Conservation (phyloP, 1,140 invertebrate species). For the Meloidogyne exigua region DNA sequence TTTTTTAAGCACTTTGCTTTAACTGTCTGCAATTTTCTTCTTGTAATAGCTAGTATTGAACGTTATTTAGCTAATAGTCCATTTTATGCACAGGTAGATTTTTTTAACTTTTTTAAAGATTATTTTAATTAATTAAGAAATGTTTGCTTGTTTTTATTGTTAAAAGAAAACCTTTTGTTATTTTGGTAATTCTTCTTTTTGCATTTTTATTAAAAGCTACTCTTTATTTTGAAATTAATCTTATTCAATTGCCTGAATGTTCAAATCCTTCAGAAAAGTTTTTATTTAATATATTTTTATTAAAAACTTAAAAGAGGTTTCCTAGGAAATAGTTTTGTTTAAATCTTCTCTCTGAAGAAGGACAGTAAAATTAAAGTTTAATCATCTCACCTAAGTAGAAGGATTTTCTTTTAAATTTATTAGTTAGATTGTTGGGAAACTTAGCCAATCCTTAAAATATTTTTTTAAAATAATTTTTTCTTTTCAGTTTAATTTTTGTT, state of each 20-base stretch:
- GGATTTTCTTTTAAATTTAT: too few relatives aligned
- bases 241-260: conserved; percentile 27
- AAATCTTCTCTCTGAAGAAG: too few relatives aligned
- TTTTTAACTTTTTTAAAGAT: neutral
- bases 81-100: conserved; percentile 39
- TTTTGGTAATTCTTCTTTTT: conserved; percentile 34
- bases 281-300: too few relatives aligned
- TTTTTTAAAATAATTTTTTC: too few relatives aligned
- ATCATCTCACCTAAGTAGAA: too few relatives aligned
- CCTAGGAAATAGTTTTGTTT: too few relatives aligned
- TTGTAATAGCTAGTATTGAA: conserved; percentile 51
- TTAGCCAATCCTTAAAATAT: too few relatives aligned
- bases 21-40: conserved; percentile 53
- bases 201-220: conserved; percentile 45
- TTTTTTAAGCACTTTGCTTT: conserved; percentile 49
- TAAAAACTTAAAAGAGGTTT: too few relatives aligned
- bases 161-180: conserved; percentile 39
- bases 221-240: conserved; percentile 44
- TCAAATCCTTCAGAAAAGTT: conserved; percentile 26
- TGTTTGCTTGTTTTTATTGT: conserved; percentile 46
- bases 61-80: conserved; percentile 54
- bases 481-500: conserved; percentile 32
- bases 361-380: too few relatives aligned
- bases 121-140: conserved; percentile 28
- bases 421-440: too few relatives aligned